Evolutionary conservation across 2,888 invertebrate genomes (phyloP), one percentile per base, ranked within the genome.

Genomic region (Nymphalis polychloros): DNA sequence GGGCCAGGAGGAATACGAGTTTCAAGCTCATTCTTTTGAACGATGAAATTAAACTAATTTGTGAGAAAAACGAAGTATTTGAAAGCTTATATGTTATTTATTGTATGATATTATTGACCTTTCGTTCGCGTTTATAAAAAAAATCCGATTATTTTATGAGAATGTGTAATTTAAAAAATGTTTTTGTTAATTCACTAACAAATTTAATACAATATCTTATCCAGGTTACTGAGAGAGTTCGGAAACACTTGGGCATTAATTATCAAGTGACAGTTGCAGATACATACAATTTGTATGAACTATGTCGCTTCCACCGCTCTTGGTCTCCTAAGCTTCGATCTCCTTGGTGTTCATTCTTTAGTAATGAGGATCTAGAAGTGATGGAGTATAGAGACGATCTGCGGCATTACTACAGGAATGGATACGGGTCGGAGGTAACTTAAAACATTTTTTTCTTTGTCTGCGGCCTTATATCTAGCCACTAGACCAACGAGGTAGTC

Each of bases 311-410:
- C 81, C 95, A 96, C 73, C 96, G 96, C 75, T 95, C 96, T 2
- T 96, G 90, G 90, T 74, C 72, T 1, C 68, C 75, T 0, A 75
- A 72, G 4, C 78, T 79, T 3, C 80, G 87, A 82, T 95, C 96
- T 1, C 93, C 96, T 0, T 97, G 97, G 97, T 97, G 97, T 79
- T 93, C 95, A 0, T 91, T 89, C 71, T 97, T 97, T 82, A 94
- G 93, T 52, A 93, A 94, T 61, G 88, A 94, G 1, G 96, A 97
- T 73, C 89, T 97, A 5, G 86, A 93, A 55, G 85, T 96, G 0
- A 74, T 97, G 75, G 97, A 97, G 84, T 97, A 96, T 78, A 93
- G 93, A 16, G 96, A 97, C 76, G 97, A 97, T 81, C 83, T 97
- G 47, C 93, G 94, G 69, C 95, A 95, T 81, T 97, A 95, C 79